Evolutionary conservation across 1,140 invertebrate genomes (phyloP).

Genomic region (Heliconius melpomene): DNA sequence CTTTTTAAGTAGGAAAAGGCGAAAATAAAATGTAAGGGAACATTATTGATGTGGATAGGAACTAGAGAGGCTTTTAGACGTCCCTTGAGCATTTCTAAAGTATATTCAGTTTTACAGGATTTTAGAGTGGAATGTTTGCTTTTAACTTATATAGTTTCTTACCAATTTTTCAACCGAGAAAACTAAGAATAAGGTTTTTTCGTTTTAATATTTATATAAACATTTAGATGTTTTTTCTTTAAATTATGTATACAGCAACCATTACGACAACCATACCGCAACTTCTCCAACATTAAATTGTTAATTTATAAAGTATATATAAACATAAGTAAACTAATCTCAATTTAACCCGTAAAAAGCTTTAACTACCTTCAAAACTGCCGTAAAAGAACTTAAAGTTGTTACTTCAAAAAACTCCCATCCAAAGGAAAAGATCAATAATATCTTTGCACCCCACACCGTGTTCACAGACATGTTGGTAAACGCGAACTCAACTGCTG

Average conservation of each 20-base stretch:
- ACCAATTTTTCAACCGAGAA: no score
- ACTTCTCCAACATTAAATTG: no score
- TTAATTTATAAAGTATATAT: no score
- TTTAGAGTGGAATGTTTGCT: constrained; percentile 1
- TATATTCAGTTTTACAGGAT: constrained; percentile 14
- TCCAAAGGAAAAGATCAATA: neutral
- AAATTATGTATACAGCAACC: neutral
- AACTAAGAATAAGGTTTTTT: no score
- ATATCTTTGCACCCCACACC: neutral
- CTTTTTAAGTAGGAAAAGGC: constrained; percentile 12
- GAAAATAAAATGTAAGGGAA: constrained; percentile 13
- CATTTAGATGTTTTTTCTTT: no score
- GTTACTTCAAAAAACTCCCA: neutral
- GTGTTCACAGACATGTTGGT: neutral
- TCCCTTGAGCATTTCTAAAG: constrained; percentile 12
- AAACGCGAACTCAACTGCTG: neutral
- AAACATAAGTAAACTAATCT: no score
- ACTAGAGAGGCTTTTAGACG: constrained; percentile 14
- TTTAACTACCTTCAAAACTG: neutral
- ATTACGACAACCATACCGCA: no score
- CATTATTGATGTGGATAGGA: constrained; percentile 15
- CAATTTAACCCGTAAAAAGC: neutral
- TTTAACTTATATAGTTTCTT: constrained; percentile 3
- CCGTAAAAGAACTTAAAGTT: no score
- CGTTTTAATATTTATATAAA: no score